phyloP scores from a whole-genome alignment of 2,888 invertebrate genomes.

The Amphiduros pacificus region DNA sequence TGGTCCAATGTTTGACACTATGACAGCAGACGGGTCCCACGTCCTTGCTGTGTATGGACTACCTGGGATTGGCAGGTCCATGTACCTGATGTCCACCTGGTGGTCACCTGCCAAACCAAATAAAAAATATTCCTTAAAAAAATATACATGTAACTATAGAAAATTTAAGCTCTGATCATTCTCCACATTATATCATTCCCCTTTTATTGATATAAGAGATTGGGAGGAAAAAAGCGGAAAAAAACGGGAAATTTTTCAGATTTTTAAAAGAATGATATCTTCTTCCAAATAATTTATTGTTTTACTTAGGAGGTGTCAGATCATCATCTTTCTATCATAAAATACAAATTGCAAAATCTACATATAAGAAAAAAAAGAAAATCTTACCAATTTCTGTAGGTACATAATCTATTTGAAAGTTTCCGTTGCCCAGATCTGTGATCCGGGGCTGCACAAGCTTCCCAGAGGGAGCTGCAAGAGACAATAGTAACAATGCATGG shows the following conservation, averaged over 20 bases:
- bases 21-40: slow-evolving; percentile 64
- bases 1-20: slow-evolving; percentile 61
- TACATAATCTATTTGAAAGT: neutral
- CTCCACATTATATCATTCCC: too few relatives aligned
- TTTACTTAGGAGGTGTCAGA: too few relatives aligned
- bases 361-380: neutral
- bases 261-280: too few relatives aligned
- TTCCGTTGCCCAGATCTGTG: neutral
- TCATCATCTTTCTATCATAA: neutral
- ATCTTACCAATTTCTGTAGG: slow-evolving; percentile 2
- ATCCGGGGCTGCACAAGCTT: neutral
- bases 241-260: too few relatives aligned
- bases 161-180: too few relatives aligned
- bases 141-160: too few relatives aligned
- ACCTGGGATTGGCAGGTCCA: slow-evolving; percentile 72
- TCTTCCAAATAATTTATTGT: too few relatives aligned
- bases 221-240: too few relatives aligned
- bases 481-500: too few relatives aligned
- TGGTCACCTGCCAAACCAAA: slow-evolving; percentile 38
- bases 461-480: neutral
- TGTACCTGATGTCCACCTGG: slow-evolving; percentile 56
- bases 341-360: neutral
- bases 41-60: slow-evolving; percentile 95
- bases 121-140: too few relatives aligned
- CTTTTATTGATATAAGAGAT: too few relatives aligned